A percentile compares a stretch with the other conserved stretches of the same genome.
Conservation (phyloP, 2,888 invertebrate species). For the Nemurella pictetii region DNA sequence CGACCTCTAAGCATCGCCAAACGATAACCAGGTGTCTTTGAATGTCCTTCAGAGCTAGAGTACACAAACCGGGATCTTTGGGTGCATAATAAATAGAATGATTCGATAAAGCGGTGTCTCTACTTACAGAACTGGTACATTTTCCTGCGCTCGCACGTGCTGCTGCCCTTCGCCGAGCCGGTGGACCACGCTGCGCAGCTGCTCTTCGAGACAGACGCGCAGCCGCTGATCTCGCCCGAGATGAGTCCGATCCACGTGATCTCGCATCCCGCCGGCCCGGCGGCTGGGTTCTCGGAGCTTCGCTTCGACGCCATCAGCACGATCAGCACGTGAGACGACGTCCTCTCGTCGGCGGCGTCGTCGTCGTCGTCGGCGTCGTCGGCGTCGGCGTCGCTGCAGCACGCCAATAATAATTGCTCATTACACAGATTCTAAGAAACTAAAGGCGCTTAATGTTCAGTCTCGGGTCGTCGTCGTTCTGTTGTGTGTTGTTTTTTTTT, state of each 20-base stretch:
- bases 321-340: conserved; percentile 52
- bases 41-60: no score
- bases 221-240: conserved; percentile 40
- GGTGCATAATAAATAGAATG: no score
- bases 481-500: neutral
- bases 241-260: conserved; percentile 30
- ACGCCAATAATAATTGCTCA: conserved; percentile 24
- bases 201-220: conserved; percentile 36
- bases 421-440: conserved; percentile 29
- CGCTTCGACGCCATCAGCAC: conserved; percentile 55
- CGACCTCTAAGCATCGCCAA: no score
- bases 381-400: neutral
- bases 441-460: conserved; percentile 10
- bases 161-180: conserved; percentile 38
- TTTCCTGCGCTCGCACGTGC: conserved; percentile 36
- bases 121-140: conserved; percentile 41
- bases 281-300: conserved; percentile 52
- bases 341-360: neutral
- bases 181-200: conserved; percentile 28
- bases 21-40: no score
- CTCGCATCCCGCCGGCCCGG: conserved; percentile 25
- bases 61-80: no score
- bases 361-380: neutral
- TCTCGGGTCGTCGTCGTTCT: neutral
- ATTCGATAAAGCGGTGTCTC: no score